These are phyloP conservation scores for Callipepla squamata DNA, from an alignment of 2,113 vertebrate species.

Conservation along the genomic window DNA sequence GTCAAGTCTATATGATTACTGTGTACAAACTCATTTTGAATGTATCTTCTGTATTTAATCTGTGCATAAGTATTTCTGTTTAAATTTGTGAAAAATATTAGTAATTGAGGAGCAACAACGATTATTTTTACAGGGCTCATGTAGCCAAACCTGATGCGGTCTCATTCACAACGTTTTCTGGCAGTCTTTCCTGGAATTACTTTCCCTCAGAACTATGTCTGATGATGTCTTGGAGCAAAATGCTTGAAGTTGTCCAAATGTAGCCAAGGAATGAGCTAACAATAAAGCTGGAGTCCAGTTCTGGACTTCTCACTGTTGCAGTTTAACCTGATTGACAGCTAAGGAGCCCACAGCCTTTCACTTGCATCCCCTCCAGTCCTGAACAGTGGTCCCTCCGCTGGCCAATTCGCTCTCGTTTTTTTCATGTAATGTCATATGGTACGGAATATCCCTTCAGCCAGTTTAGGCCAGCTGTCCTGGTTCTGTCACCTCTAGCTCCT, in stretches of 20 bases:
- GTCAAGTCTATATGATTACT: rapidly evolving
- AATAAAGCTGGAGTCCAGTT: background rate
- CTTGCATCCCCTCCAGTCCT: no score
- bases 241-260: background rate
- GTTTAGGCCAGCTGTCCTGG: no score
- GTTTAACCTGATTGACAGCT: no score
- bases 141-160: background rate
- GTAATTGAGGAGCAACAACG: background rate
- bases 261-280: background rate
- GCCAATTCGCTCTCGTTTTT: no score
- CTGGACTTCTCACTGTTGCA: background rate
- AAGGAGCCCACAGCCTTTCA: no score
- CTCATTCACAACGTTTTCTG: background rate
- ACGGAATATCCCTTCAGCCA: no score
- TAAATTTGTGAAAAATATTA: background rate
- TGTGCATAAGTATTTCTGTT: background rate
- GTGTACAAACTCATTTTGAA: background rate
- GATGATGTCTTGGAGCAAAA: background rate
- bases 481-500: no score
- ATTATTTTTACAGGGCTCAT: background rate
- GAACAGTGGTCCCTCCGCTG: no score
- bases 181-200: background rate
- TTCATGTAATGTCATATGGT: no score
- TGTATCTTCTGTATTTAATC: background rate
- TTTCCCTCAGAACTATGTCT: background rate